Percentiles rank a stretch among this genome's conserved stretches.
Evolutionary conservation across 1,140 invertebrate species (phyloP).

Genomic region (Heliconius nattereri): DNA sequence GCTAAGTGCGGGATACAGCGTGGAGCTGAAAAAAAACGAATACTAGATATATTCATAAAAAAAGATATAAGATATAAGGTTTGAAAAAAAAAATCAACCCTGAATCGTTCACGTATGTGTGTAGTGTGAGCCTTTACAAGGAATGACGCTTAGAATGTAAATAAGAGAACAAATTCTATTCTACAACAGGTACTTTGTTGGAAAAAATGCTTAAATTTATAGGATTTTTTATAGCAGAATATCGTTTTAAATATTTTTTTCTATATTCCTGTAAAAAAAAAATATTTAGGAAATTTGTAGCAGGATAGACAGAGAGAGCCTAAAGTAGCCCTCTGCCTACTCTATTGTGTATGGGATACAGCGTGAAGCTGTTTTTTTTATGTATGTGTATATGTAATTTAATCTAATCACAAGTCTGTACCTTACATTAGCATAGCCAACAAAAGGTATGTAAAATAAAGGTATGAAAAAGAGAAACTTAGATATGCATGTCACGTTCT

Average conservation of each 20-base stretch:
- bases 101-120: background rate
- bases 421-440: background rate
- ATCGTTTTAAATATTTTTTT: no score
- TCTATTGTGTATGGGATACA: no score
- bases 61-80: background rate
- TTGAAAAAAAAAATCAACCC: background rate
- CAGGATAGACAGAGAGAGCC: no score
- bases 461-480: conserved; percentile 10
- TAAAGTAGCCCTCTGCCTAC: no score
- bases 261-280: no score
- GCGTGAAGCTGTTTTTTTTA: no score
- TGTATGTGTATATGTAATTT: background rate
- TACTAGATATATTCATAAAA: background rate
- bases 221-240: no score
- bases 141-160: background rate
- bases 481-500: conserved; percentile 17
- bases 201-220: no score
- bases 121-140: background rate
- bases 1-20: no score
- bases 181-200: no score
- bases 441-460: conserved; percentile 2
- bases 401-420: background rate
- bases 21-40: background rate
- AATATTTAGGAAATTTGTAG: no score
- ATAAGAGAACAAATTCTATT: background rate